A percentile compares a stretch with the other conserved stretches of the same genome.
phyloP scores from a whole-genome alignment of 2,113 vertebrate species.

The Nesospiza acunhae region DNA sequence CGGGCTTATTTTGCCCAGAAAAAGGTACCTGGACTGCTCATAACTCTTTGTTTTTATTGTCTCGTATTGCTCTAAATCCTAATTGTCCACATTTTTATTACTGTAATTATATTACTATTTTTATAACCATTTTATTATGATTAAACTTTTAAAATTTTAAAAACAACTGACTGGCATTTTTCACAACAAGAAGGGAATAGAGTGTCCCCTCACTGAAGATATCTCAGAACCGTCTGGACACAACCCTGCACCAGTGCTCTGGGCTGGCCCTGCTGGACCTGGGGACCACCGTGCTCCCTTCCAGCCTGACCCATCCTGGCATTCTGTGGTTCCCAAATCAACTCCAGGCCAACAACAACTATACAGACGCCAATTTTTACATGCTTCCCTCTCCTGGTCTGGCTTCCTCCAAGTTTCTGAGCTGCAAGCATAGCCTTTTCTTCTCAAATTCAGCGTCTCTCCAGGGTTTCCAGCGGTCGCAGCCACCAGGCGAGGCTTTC shows the following conservation, averaged over 20 bases:
- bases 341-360: neutral
- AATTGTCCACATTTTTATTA: too few relatives aligned
- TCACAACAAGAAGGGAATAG: neutral
- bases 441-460: neutral
- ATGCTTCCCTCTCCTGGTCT: neutral
- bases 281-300: neutral
- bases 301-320: too few relatives aligned
- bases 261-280: neutral
- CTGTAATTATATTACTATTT: too few relatives aligned
- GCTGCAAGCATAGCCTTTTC: neutral
- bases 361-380: fast-evolving
- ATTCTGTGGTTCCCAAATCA: fast-evolving
- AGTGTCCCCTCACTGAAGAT: neutral
- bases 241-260: neutral
- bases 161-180: too few relatives aligned
- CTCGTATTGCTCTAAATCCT: too few relatives aligned
- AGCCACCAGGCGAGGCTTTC: fast-evolving
- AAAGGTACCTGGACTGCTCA: too few relatives aligned
- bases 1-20: too few relatives aligned
- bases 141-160: too few relatives aligned
- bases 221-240: neutral
- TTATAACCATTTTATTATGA: too few relatives aligned
- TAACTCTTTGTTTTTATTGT: too few relatives aligned
- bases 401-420: neutral
- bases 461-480: neutral